A percentile compares a stretch with the other conserved stretches of the same genome.
These are phyloP conservation scores for Lithophane ornitopus DNA, from an alignment of 2,888 invertebrate genomes.

Conservation along the genomic window DNA sequence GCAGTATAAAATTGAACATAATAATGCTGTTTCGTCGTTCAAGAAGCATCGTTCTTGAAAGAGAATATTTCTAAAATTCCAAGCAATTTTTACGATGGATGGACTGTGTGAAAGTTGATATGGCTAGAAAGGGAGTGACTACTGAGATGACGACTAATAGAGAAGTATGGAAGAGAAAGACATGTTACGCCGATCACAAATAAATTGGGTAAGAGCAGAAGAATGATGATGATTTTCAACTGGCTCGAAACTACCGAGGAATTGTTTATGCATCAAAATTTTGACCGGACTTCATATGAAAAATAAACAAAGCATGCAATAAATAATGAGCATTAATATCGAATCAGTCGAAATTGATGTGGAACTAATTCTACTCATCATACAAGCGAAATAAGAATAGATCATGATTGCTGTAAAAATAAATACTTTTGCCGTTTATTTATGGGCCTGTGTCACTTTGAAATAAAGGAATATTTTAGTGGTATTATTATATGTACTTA, in stretches of 20 bases:
- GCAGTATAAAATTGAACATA: conserved; percentile 12
- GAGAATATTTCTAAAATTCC: neutral
- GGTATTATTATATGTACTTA: too few relatives aligned
- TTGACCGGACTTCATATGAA: neutral
- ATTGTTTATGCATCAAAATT: neutral
- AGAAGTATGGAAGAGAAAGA: too few relatives aligned
- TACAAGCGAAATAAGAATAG: neutral
- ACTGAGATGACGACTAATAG: too few relatives aligned
- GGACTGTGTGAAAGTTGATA: too few relatives aligned
- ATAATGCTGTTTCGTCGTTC: conserved; percentile 9
- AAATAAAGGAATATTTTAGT: too few relatives aligned
- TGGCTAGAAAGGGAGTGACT: too few relatives aligned
- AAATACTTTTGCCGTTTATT: too few relatives aligned
- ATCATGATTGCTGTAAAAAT: neutral
- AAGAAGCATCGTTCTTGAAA: conserved; percentile 13
- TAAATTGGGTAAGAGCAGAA: too few relatives aligned
- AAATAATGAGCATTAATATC: neutral
- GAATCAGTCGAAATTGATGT: neutral
- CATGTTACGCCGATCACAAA: too few relatives aligned
- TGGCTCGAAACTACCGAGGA: neutral
- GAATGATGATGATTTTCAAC: neutral
- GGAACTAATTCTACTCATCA: neutral
- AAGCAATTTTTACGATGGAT: too few relatives aligned
- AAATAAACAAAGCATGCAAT: neutral
- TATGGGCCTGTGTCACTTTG: too few relatives aligned